phyloP scores from a whole-genome alignment of 2,113 vertebrate genomes.

The Urocitellus parryii region DNA sequence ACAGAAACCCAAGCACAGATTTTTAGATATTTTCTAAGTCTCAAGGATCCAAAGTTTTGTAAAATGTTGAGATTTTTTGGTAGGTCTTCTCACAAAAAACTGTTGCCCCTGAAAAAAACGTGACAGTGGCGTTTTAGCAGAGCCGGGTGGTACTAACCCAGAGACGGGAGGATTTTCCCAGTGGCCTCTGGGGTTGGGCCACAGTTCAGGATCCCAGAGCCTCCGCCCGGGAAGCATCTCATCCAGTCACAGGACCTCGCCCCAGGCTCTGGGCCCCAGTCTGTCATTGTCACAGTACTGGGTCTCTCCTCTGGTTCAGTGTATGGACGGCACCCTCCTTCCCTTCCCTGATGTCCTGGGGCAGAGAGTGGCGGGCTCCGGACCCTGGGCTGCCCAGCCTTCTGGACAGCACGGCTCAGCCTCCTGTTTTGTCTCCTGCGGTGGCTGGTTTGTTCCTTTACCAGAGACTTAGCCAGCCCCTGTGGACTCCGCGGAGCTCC shows the following conservation, averaged over 20 bases:
- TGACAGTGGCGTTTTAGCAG: neutral
- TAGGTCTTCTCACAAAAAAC: neutral
- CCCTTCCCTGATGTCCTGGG: neutral
- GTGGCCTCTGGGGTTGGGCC: neutral
- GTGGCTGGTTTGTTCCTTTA: neutral
- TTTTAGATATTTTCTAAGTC: neutral
- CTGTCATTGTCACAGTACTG: too few species aligned
- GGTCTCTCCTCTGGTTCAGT: too few species aligned
- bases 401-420: neutral
- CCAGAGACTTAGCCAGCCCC: neutral
- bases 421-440: neutral
- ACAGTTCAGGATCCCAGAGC: neutral
- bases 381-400: neutral
- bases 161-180: neutral
- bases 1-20: neutral
- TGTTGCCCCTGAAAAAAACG: neutral
- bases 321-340: neutral
- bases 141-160: neutral
- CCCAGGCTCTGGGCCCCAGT: neutral
- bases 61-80: neutral
- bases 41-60: neutral
- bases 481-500: neutral
- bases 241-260: neutral
- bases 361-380: too few species aligned
- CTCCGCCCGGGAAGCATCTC: neutral